Evolutionary conservation across 92 coral and sea anemone genomes (phyloP).

Genomic region (Zoanthus solanderi): DNA sequence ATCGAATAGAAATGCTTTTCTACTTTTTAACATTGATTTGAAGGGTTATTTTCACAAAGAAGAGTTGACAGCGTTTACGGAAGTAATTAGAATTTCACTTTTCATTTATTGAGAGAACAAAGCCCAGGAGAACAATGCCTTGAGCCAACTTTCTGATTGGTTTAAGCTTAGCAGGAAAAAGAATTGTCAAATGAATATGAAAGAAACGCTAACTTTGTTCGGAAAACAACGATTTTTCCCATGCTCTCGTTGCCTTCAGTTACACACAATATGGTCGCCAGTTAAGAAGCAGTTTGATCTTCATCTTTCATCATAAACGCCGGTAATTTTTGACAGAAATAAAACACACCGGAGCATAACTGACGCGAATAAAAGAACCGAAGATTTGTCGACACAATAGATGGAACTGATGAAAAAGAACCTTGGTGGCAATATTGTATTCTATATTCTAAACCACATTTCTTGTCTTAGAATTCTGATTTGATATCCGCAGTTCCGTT

Average conservation of each 20-base stretch:
- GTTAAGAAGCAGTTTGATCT: background rate
- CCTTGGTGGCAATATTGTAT: conserved; percentile 51
- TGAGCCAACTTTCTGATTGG: conserved; percentile 77
- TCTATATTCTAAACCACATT: background rate
- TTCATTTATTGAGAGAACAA: conserved; percentile 80
- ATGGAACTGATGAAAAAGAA: conserved; percentile 8
- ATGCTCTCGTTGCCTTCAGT: conserved; percentile 13
- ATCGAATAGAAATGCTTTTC: background rate
- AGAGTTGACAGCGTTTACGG: conserved; percentile 77
- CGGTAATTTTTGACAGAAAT: background rate
- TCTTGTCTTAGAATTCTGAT: conserved; percentile 24
- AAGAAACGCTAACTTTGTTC: conserved; percentile 14
- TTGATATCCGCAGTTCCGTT: conserved; percentile 44
- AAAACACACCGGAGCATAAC: conserved; percentile 4
- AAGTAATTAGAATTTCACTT: conserved; percentile 97
- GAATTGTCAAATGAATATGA: conserved; percentile 39
- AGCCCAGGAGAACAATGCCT: conserved; percentile 72
- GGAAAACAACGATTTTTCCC: conserved; percentile 22
- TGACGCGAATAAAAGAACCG: conserved; percentile 23
- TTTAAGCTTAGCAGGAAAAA: conserved; percentile 42
- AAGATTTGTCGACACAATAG: conserved; percentile 44
- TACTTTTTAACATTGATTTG: background rate
- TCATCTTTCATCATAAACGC: background rate
- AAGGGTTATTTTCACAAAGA: conserved; percentile 37
- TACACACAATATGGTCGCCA: background rate